phyloP scores from a whole-genome alignment of 35 echinoderm and acorn worm species.

The Lytechinus variegatus region DNA sequence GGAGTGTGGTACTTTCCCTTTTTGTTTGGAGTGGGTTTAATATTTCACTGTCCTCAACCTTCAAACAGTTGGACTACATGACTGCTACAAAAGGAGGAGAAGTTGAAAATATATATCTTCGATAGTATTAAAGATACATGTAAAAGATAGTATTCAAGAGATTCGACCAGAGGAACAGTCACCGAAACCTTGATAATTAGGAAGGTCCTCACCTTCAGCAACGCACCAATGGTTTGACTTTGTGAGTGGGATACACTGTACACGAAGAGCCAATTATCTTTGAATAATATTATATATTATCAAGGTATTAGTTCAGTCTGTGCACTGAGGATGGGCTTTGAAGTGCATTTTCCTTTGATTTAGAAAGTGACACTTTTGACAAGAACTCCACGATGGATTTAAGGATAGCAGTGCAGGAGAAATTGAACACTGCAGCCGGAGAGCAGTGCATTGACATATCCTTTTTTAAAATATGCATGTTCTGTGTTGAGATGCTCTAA shows the following conservation, averaged over 20 bases:
- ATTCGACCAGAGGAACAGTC: neutral
- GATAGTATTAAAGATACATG: no score
- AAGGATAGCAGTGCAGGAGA: constrained; percentile 38
- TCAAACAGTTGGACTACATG: neutral
- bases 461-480: neutral
- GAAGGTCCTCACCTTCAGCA: neutral
- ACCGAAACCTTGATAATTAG: neutral
- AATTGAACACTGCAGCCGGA: constrained; percentile 26
- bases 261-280: neutral
- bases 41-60: neutral
- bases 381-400: constrained; percentile 26
- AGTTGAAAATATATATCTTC: no score
- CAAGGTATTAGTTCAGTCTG: neutral
- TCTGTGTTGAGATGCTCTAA: neutral
- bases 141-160: neutral
- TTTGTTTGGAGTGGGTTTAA: neutral
- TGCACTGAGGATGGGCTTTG: neutral
- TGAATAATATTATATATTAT: neutral
- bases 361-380: neutral
- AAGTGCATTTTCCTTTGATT: neutral
- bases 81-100: neutral
- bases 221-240: neutral
- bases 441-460: constrained; percentile 52
- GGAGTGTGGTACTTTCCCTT: neutral
- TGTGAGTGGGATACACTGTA: neutral